These are phyloP conservation scores for Rhingia campestris DNA, from an alignment of 2,888 invertebrate genomes.

Conservation along the genomic window DNA sequence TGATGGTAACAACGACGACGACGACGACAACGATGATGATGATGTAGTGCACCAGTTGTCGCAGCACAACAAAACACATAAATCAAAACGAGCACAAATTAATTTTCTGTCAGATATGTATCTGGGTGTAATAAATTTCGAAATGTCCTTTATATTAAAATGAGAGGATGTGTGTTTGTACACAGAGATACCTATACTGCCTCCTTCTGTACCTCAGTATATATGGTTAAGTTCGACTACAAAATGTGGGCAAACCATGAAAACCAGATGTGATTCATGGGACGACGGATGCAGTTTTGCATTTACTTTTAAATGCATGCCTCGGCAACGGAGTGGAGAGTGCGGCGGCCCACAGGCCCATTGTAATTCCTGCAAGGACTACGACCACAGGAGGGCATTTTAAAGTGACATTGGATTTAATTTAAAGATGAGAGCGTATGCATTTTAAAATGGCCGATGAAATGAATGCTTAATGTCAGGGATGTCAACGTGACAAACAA, in stretches of 20 bases:
- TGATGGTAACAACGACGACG: conserved; percentile 23
- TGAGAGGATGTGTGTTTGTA: conserved; percentile 55
- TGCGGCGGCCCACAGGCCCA: background rate
- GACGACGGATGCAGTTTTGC: conserved; percentile 73
- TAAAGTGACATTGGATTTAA: conserved; percentile 62
- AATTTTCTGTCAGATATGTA: conserved; percentile 74
- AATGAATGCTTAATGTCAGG: conserved; percentile 24
- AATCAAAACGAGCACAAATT: conserved; percentile 74
- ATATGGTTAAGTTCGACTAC: conserved; percentile 43
- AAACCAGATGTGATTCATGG: conserved; percentile 74
- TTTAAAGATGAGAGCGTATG: conserved; percentile 42
- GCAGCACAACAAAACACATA: conserved; percentile 72
- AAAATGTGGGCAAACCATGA: conserved; percentile 62
- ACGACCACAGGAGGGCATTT: conserved; percentile 18
- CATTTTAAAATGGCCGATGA: conserved; percentile 17
- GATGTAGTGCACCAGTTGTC: conserved; percentile 72
- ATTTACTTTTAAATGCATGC: conserved; percentile 64
- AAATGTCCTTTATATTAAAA: conserved; percentile 74
- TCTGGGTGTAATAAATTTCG: conserved; percentile 72
- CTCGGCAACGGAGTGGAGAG: conserved; percentile 6
- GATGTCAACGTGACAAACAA: background rate
- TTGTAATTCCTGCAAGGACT: conserved; percentile 46
- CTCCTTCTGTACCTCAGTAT: conserved; percentile 28
- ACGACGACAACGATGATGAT: conserved; percentile 61
- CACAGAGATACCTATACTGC: conserved; percentile 51